Base-by-base conservation (phyloP, 2,113 vertebrate species). In the Antennarius striatus region DNA sequence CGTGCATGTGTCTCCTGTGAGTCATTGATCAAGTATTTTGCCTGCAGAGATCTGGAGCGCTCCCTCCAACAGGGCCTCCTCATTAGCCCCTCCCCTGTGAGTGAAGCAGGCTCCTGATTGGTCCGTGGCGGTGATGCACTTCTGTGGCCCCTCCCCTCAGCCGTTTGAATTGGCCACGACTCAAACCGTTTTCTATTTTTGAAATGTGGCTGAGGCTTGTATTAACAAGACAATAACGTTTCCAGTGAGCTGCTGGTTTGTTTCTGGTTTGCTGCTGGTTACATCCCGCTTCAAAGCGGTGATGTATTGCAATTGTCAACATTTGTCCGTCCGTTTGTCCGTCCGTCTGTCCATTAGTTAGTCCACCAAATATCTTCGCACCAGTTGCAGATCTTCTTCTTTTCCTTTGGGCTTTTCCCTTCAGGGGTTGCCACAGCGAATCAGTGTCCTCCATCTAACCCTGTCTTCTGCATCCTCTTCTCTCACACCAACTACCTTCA, bases 1-100 rank as follows among this genome's bases (percentile, higher is more conserved):
- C 43, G 54, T 68, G 74, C 80, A 78, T 63, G 81, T 56, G 83
- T 75, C 43, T 77, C 71, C 70, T 78, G 78, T 92, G 92, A 93
- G 78, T 93, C 92, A 92, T 83, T 90, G 87, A 93, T 92, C 76
- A 92, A 91, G 89, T 89, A 92, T 93, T 91, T 92, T 78, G 76
- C 90, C 85, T 81, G 72, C 87, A 68, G 63, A 80, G 84, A 80
- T 81, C 78, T 59, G 3, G 62, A 75, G 67, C 68, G 52, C 75
- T 77, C 79, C 79, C 82, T 86, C 72, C 11, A 68, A 54, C 16
- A 46, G 69, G 83, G 84, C 86, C 83, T 87, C 80, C 32, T 5
- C 56, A 22, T 75, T 53, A 70, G 80, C 68, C 53, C 79, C 73
- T 70, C 83, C 80, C 66, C 66, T 56, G 46, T 45, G 43, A 65